These are phyloP conservation scores for Holocentrus rufus DNA, from an alignment of 2,797 vertebrate species.

Conservation along the genomic window DNA sequence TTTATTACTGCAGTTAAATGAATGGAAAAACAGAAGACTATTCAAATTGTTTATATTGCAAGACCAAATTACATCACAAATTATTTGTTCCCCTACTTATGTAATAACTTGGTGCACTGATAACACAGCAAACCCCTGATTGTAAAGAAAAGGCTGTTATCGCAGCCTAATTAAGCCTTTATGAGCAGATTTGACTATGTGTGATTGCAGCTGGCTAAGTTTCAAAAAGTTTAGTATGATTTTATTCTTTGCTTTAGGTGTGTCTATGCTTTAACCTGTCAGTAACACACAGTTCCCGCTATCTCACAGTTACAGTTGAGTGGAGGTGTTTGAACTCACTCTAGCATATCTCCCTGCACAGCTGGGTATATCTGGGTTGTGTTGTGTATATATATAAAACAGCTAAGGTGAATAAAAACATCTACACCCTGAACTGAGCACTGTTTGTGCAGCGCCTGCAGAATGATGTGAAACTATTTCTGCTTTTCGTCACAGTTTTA, in stretches of 20 bases:
- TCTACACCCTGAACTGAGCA: slow-evolving; percentile 13
- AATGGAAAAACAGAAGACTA: not conserved
- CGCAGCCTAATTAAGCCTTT: too few species aligned
- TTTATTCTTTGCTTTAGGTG: not conserved
- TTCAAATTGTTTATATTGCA: not conserved
- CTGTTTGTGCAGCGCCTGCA: slow-evolving; percentile 3
- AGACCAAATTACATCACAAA: not conserved
- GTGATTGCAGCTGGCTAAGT: not conserved
- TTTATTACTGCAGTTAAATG: not conserved
- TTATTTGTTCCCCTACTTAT: too few species aligned
- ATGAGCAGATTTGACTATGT: not conserved
- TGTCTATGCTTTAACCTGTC: not conserved
- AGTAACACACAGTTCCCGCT: slow-evolving; percentile 8
- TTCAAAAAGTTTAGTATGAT: too few species aligned
- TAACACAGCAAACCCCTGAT: too few species aligned
- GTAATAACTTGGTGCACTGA: too few species aligned
- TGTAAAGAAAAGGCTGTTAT: too few species aligned
- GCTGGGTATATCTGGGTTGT: slow-evolving; percentile 16
- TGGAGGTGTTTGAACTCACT: slow-evolving; percentile 30
- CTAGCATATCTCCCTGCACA: not conserved
- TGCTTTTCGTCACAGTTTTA: slow-evolving; percentile 26
- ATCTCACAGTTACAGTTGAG: not conserved
- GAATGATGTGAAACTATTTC: slow-evolving; percentile 10
- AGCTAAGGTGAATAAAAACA: slow-evolving; percentile 34
- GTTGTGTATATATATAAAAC: slow-evolving; percentile 2